Evolutionary conservation across 2,797 vertebrate species (phyloP).

Genomic region (Acanthiza pusilla): DNA sequence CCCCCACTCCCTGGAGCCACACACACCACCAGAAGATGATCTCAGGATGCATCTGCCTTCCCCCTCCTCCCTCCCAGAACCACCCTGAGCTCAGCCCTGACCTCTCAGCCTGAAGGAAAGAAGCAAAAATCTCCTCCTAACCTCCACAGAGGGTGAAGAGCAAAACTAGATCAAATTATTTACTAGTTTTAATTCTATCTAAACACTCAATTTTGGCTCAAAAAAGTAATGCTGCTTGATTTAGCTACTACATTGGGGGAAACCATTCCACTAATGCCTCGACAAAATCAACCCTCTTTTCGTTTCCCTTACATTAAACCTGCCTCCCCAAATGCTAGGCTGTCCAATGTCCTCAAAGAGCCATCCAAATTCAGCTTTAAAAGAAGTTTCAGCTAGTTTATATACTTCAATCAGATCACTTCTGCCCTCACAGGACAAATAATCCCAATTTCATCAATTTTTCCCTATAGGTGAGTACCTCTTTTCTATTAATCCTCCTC

Average conservation of each 20-base stretch:
- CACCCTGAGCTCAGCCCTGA: neutral
- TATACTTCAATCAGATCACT: neutral
- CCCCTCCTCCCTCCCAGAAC: neutral
- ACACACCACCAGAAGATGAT: neutral
- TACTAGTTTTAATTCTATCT: neutral
- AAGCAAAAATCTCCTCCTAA: neutral
- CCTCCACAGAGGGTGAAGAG: neutral
- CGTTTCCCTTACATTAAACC: neutral
- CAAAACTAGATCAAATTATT: neutral
- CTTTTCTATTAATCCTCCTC: conserved; percentile 2
- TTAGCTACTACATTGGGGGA: neutral
- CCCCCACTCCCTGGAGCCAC: neutral
- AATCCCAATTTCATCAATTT: conserved; percentile 18
- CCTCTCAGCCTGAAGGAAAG: neutral
- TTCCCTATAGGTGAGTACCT: neutral
- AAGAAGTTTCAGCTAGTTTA: neutral
- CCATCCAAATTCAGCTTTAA: conserved; percentile 3
- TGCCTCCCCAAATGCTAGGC: neutral
- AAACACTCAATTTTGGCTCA: neutral
- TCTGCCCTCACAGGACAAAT: neutral
- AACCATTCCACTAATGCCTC: neutral
- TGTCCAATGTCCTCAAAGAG: neutral
- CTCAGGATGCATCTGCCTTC: neutral
- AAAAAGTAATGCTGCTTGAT: neutral
- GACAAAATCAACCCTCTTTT: neutral